phyloP scores from a whole-genome alignment of 2,113 vertebrate genomes.

The Rhinopithecus roxellana region DNA sequence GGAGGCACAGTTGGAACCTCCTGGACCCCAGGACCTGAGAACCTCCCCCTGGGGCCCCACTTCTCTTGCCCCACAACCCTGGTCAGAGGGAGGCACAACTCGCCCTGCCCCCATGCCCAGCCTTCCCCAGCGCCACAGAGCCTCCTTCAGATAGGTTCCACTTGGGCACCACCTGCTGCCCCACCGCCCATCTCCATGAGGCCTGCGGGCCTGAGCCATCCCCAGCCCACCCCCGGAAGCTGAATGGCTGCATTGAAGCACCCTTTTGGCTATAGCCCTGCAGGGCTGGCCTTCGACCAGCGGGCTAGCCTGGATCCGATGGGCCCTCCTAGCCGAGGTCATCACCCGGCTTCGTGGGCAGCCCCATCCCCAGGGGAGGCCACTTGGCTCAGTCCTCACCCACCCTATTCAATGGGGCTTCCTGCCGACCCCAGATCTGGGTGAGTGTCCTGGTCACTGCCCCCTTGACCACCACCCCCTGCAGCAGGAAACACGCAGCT shows the following conservation, averaged over 20 bases:
- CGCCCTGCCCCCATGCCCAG: not conserved
- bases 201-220: accelerated
- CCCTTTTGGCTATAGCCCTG: accelerated
- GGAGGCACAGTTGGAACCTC: not conserved
- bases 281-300: not conserved
- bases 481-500: constrained; percentile 34
- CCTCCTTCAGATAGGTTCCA: too few relatives aligned
- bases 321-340: not conserved
- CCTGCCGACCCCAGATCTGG: not conserved
- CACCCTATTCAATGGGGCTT: not conserved
- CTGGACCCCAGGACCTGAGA: too few relatives aligned
- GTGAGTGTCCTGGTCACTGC: not conserved
- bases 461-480: not conserved
- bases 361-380: not conserved
- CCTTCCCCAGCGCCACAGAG: not conserved
- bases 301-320: not conserved
- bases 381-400: not conserved
- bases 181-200: not conserved
- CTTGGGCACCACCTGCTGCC: not conserved
- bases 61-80: not conserved
- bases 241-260: not conserved
- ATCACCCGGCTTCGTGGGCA: not conserved
- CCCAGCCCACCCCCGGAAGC: not conserved
- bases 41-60: not conserved
- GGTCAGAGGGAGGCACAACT: not conserved